Conservation (phyloP, 2,113 vertebrate species). For the Cryptoleucopteryx plumbea region DNA sequence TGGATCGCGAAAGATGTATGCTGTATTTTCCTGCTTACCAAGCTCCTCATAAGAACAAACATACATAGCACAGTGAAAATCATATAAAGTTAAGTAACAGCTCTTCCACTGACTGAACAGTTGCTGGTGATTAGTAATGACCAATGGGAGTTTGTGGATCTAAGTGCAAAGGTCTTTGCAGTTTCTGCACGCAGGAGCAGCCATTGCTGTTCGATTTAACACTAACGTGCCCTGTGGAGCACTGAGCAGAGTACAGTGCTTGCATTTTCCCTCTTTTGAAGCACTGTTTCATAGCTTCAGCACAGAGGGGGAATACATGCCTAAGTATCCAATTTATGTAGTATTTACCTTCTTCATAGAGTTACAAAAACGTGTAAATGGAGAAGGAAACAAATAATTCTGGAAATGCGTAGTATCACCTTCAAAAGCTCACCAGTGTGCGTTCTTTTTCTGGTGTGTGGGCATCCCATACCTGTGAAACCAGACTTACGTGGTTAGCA, state of each 20-base stretch:
- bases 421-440: not conserved
- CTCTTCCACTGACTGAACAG: not conserved
- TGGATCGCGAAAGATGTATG: accelerated
- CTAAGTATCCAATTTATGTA: not conserved
- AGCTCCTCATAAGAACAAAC: not conserved
- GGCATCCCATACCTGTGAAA: not conserved
- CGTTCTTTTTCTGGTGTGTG: not conserved
- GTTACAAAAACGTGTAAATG: not conserved
- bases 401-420: not conserved
- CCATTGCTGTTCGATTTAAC: not conserved
- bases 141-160: not conserved
- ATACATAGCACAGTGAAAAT: not conserved
- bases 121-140: not conserved
- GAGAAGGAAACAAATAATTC: not conserved
- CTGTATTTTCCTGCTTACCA: not conserved
- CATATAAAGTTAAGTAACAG: not conserved
- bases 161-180: not conserved
- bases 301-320: not conserved
- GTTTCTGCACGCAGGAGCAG: not conserved
- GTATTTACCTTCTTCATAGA: not conserved
- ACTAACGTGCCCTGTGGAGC: not conserved
- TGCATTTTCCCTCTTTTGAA: not conserved
- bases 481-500: not conserved
- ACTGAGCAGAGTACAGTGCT: not conserved
- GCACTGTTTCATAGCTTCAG: not conserved